A percentile compares a stretch with the other conserved stretches of the same genome.
These are phyloP conservation scores for Ischnus inquisitorius DNA, from an alignment of 2,888 invertebrate genomes.

Conservation along the genomic window DNA sequence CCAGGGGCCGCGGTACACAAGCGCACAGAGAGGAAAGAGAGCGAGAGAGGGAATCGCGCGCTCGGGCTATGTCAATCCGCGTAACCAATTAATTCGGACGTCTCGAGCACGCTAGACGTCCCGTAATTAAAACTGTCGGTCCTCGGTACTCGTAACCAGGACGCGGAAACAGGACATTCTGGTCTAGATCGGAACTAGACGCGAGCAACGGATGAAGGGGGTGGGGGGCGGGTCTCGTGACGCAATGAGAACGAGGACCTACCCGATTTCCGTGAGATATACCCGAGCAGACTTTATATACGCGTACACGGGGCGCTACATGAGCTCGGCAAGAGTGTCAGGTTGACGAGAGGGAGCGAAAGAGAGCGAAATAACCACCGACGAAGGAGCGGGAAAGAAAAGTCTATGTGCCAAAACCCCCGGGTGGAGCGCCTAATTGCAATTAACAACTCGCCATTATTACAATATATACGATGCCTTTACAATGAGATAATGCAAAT, in stretches of 20 bases:
- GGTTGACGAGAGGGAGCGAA: conserved; percentile 11
- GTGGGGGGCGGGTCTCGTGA: not conserved
- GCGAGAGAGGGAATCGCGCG: conserved; percentile 17
- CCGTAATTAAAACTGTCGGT: conserved; percentile 62
- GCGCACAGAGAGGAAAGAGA: not conserved
- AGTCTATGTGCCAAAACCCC: conserved; percentile 68
- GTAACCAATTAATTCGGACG: conserved; percentile 70
- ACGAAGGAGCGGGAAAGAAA: conserved; percentile 32
- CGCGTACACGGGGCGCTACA: not conserved
- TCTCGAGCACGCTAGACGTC: conserved; percentile 42
- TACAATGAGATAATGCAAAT: conserved; percentile 85
- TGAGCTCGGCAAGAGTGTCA: conserved; percentile 8
- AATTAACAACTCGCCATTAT: conserved; percentile 85
- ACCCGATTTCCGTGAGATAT: not conserved
- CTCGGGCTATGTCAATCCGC: conserved; percentile 62
- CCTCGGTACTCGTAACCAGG: conserved; percentile 54
- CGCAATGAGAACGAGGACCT: conserved; percentile 8
- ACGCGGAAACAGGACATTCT: conserved; percentile 52
- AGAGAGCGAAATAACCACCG: not conserved
- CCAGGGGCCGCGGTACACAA: not conserved
- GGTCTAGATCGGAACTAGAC: conserved; percentile 19
- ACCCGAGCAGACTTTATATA: conserved; percentile 13
- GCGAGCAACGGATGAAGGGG: not conserved
- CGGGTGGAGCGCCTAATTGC: conserved; percentile 83
- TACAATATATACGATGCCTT: conserved; percentile 84